Percentiles rank a stretch among this genome's conserved stretches.
Conservation (phyloP, 2,797 vertebrate species). For the Poecilia gillii region DNA sequence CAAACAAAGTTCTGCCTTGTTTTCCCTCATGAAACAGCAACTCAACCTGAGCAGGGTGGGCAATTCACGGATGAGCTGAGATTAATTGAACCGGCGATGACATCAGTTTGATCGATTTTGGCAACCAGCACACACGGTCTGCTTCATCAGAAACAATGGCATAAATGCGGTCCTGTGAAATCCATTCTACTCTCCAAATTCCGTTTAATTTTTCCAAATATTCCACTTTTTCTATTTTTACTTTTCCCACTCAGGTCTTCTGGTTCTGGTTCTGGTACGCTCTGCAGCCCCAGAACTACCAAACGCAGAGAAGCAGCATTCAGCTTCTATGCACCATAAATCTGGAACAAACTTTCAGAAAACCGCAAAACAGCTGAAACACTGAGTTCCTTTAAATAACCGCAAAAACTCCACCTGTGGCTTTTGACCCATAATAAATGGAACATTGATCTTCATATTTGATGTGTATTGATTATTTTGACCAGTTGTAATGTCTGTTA, state of each 20-base stretch:
- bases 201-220: not conserved
- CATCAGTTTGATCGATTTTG: not conserved
- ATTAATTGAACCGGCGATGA: not conserved
- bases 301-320: too few species aligned
- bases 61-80: not conserved
- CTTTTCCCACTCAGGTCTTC: not conserved
- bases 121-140: not conserved
- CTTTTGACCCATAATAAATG: too few species aligned
- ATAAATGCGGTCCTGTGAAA: not conserved
- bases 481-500: too few species aligned
- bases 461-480: too few species aligned
- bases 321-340: too few species aligned
- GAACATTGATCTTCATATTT: too few species aligned
- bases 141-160: not conserved
- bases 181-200: not conserved
- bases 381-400: too few species aligned
- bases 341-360: too few species aligned
- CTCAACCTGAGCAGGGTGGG: not conserved
- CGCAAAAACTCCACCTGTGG: too few species aligned
- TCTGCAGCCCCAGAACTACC: too few species aligned
- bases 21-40: not conserved
- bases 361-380: too few species aligned
- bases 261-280: too few species aligned
- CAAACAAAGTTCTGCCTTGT: not conserved
- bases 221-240: not conserved